Evolutionary conservation across 2,888 invertebrate species (phyloP).

Genomic region (Hydraecia micacea): DNA sequence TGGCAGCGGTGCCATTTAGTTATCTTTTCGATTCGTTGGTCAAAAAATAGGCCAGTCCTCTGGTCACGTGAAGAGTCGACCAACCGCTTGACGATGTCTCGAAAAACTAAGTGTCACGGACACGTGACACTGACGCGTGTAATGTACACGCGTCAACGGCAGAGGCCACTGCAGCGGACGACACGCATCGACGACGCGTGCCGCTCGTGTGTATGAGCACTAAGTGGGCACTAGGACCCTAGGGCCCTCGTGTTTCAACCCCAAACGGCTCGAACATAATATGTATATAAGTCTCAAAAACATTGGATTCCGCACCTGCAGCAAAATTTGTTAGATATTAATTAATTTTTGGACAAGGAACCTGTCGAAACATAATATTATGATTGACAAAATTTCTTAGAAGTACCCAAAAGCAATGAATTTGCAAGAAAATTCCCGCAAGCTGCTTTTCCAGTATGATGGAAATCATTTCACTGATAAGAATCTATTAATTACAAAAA

Average conservation of each 20-base stretch:
- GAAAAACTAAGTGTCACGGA: too few species aligned
- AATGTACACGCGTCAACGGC: too few species aligned
- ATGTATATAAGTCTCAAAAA: too few species aligned
- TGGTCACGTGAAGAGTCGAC: too few species aligned
- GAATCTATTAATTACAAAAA: not conserved
- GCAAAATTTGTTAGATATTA: not conserved
- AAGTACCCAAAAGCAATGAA: not conserved
- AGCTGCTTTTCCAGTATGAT: not conserved
- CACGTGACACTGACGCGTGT: too few species aligned
- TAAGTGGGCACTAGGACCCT: not conserved
- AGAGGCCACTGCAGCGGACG: too few species aligned
- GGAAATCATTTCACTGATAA: not conserved
- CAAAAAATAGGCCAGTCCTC: too few species aligned
- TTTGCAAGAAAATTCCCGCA: not conserved
- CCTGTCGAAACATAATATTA: not conserved
- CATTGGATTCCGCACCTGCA: too few species aligned
- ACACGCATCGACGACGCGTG: not conserved
- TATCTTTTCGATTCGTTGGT: too few species aligned
- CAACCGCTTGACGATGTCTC: too few species aligned
- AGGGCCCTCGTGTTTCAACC: not conserved
- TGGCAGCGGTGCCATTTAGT: too few species aligned
- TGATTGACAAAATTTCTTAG: not conserved
- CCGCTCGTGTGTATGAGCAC: not conserved
- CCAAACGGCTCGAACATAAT: too few species aligned
- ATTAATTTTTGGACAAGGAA: not conserved